Base-by-base conservation (phyloP, 2,113 vertebrate genomes). In the Herpailurus yagouaroundi region DNA sequence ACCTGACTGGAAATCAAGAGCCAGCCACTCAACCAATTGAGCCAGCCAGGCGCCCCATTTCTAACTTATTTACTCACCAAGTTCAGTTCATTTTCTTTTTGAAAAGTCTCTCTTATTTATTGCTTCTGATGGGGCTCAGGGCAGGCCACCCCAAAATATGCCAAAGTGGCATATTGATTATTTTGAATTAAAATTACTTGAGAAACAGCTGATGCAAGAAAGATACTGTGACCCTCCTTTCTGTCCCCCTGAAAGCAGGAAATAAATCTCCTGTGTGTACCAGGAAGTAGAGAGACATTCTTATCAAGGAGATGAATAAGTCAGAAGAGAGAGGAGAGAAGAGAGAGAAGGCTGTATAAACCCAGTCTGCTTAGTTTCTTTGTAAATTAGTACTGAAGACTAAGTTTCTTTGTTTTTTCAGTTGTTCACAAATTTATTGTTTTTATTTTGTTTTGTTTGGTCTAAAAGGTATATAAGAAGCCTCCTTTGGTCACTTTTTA, bases 31-130 rank as follows among this genome's bases (percentile, higher is more conserved):
- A 60, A 18, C 57, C 9, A 21, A 60, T 21, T 60, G 57, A 23
- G 21, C 21, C 57, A 60, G 7, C 19, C 57, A 60, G 57, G 21
- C 3, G 21, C 21, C 57, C 57, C 21, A 60, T 60, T 60, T 60
- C 21, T 73, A 85, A 97, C 83, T 77, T 79, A 97, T 80, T 91
- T 66, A 63, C 31, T 97, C 68, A 90, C 80, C 33, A 60, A 60
- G 41, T 41, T 88, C 80, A 81, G 77, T 81, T 93, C 80, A 76
- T 86, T 90, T 94, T 91, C 86, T 69, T 94, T 92, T 86, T 71
- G 48, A 94, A 91, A 94, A 87, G 5, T 77, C 64, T 76, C n/a
- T 96, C 10, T 64, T 84, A 84, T 94, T 94, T 96, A 83, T 96
- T 79, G 52, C 57, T 95, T 52, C 48, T 79, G 48, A 33, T 79